Evolutionary conservation across 2,888 invertebrate genomes (phyloP).

Genomic region (Trachelus tabidus): DNA sequence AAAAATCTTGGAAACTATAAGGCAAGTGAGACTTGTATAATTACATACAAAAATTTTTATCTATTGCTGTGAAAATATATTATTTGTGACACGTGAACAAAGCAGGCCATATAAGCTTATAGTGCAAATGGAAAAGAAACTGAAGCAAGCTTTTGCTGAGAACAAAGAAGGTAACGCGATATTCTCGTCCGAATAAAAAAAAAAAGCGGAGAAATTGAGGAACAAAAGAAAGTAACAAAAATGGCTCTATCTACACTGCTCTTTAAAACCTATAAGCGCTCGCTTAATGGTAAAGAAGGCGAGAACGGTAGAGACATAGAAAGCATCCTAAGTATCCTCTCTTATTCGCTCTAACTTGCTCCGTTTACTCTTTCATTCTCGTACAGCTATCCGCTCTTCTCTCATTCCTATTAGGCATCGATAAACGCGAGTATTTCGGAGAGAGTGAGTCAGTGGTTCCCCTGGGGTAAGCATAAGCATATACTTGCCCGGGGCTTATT

Average conservation of each 20-base stretch:
- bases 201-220: background rate
- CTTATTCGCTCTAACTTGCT: background rate
- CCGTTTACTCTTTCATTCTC: background rate
- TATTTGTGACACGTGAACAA: background rate
- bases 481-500: constrained; percentile 64
- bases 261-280: background rate
- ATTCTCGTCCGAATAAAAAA: background rate
- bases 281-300: background rate
- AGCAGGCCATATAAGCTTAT: background rate
- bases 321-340: background rate
- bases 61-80: background rate
- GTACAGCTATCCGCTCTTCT: constrained; percentile 15
- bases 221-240: background rate
- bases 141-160: background rate
- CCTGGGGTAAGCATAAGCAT: constrained; percentile 57
- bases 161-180: background rate
- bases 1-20: constrained; percentile 80
- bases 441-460: constrained; percentile 48
- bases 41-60: background rate
- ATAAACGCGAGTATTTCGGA: constrained; percentile 44
- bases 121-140: background rate
- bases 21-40: constrained; percentile 66
- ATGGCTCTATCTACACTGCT: background rate
- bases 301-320: background rate
- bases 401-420: constrained; percentile 53